phyloP scores from a whole-genome alignment of 2,797 vertebrate species.

The Gobionotothen gibberifrons region DNA sequence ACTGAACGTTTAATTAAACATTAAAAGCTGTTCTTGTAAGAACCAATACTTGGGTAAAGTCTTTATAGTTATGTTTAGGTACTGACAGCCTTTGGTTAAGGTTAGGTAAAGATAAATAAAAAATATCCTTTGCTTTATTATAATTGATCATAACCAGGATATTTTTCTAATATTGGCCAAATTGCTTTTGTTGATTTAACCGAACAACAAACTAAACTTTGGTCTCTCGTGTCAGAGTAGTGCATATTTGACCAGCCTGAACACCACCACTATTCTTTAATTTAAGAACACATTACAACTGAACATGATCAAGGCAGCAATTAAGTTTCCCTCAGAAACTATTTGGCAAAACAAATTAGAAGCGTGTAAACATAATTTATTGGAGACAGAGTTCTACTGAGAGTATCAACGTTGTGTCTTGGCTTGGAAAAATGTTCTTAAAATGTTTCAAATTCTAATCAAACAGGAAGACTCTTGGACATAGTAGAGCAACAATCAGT shows the following conservation, averaged over 20 bases:
- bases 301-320: conserved; percentile 4
- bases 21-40: background rate
- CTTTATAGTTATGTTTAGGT: background rate
- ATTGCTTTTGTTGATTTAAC: background rate
- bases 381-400: background rate
- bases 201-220: background rate
- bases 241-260: background rate
- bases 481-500: background rate
- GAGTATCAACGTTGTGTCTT: background rate
- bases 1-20: too few relatives aligned
- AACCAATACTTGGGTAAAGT: background rate
- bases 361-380: conserved; percentile 6
- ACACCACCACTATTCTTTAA: background rate
- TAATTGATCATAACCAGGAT: too few relatives aligned
- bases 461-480: background rate
- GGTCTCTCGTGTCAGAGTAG: background rate
- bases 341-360: conserved; percentile 5
- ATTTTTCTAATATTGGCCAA: background rate
- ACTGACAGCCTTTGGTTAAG: background rate
- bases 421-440: background rate
- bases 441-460: background rate
- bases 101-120: background rate
- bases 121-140: background rate
- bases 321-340: background rate
- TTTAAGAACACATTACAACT: background rate